A percentile compares a stretch with the other conserved stretches of the same genome.
Evolutionary conservation across 2,113 vertebrate species (phyloP).

Genomic region (Actinemys pallida): DNA sequence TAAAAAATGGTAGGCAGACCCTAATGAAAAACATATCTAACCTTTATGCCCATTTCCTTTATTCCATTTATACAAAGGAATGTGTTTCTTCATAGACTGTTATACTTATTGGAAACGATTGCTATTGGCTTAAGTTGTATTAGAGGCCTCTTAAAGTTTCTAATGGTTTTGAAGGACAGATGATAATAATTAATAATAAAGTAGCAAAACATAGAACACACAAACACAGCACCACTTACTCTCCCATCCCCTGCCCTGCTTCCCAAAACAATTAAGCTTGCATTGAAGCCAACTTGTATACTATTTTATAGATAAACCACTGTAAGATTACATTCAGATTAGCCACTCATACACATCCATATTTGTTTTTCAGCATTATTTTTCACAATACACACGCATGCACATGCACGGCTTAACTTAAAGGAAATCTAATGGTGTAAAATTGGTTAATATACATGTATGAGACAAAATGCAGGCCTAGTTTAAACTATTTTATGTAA

Average conservation of each 20-base stretch:
- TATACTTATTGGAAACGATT: not conserved
- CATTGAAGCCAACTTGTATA: not conserved
- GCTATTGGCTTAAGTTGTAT: not conserved
- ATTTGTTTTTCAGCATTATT: not conserved
- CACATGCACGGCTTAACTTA: not conserved
- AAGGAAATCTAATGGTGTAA: not conserved
- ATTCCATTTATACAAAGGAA: not conserved
- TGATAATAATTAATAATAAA: not conserved
- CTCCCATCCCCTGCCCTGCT: not conserved
- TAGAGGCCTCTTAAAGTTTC: not conserved
- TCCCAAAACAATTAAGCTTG: not conserved
- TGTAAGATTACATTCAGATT: not conserved
- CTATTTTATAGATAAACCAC: not conserved
- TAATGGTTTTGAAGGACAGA: not conserved
- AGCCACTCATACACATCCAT: not conserved
- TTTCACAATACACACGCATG: not conserved
- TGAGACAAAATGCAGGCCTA: not conserved
- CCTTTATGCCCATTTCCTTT: not conserved
- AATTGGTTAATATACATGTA: not conserved
- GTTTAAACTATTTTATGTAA: not conserved
- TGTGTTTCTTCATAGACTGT: not conserved
- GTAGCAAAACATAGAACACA: not conserved
- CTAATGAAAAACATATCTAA: not conserved
- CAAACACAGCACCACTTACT: not conserved
- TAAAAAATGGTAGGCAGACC: not conserved